phyloP scores from a whole-genome alignment of 2,113 vertebrate species.

The Gnathonemus longibarbis region DNA sequence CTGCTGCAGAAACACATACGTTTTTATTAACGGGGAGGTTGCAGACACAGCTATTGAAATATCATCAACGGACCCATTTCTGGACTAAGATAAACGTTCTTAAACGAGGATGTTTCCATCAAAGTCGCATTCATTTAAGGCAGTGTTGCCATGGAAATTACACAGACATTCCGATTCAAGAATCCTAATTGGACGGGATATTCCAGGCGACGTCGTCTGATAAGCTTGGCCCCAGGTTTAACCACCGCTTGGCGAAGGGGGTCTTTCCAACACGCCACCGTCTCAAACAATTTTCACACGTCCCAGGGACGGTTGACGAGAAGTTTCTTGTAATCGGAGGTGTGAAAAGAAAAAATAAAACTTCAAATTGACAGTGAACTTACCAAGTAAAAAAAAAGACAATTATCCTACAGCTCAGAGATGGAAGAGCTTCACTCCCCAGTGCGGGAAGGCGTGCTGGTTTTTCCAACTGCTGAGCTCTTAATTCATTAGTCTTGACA shows the following conservation, averaged over 20 bases:
- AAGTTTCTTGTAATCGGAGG: not conserved
- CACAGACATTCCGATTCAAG: not conserved
- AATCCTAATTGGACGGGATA: not conserved
- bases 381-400: not conserved
- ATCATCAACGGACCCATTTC: not conserved
- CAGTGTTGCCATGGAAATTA: not conserved
- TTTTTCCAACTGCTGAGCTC: not conserved
- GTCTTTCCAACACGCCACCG: not conserved
- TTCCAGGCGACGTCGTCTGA: not conserved
- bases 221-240: not conserved
- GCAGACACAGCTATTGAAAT: conserved; percentile 20
- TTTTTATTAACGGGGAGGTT: conserved; percentile 43
- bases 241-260: not conserved
- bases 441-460: not conserved
- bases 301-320: not conserved
- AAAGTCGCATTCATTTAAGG: not conserved
- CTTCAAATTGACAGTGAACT: not conserved
- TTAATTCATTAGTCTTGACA: not conserved
- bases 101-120: not conserved
- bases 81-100: not conserved
- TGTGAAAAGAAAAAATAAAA: not conserved
- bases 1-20: not conserved
- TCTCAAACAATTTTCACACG: not conserved
- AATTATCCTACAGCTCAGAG: not conserved
- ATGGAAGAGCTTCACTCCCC: not conserved